Percentiles rank a stretch among this genome's conserved stretches.
phyloP scores from a whole-genome alignment of 2,113 vertebrate species.

The Megaleporinus macrocephalus region DNA sequence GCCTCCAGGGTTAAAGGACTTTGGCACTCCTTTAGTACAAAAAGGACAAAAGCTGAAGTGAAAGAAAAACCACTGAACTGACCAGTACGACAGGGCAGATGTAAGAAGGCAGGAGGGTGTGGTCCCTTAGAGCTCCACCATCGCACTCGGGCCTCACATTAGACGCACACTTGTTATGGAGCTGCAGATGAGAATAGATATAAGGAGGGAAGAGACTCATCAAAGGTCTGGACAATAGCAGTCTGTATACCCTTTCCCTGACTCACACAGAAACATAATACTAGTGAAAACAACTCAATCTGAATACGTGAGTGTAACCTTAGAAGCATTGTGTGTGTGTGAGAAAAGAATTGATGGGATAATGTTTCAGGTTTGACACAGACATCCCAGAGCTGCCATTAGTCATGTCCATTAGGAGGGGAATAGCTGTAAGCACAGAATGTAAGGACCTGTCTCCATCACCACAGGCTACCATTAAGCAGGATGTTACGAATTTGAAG shows the following conservation, averaged over 20 bases:
- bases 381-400: not conserved
- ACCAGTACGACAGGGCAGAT: constrained; percentile 97
- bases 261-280: not conserved
- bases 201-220: not conserved
- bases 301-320: not conserved
- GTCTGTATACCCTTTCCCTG: not conserved
- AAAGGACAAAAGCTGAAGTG: not conserved
- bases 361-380: not conserved
- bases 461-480: not conserved
- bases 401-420: not conserved
- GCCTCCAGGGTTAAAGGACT: not conserved
- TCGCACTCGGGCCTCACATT: constrained; percentile 94
- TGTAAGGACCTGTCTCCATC: constrained; percentile 7
- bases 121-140: constrained; percentile 91
- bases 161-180: constrained; percentile 97
- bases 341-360: not conserved
- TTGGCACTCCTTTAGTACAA: not conserved
- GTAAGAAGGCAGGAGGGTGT: constrained; percentile 92
- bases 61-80: constrained; percentile 61
- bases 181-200: constrained; percentile 70
- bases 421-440: not conserved
- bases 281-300: not conserved
- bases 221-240: constrained; percentile 3
- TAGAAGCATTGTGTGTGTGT: not conserved
- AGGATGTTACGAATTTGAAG: not conserved